Evolutionary conservation across 2,113 vertebrate species (phyloP).

Genomic region (Ochotona curzoniae): DNA sequence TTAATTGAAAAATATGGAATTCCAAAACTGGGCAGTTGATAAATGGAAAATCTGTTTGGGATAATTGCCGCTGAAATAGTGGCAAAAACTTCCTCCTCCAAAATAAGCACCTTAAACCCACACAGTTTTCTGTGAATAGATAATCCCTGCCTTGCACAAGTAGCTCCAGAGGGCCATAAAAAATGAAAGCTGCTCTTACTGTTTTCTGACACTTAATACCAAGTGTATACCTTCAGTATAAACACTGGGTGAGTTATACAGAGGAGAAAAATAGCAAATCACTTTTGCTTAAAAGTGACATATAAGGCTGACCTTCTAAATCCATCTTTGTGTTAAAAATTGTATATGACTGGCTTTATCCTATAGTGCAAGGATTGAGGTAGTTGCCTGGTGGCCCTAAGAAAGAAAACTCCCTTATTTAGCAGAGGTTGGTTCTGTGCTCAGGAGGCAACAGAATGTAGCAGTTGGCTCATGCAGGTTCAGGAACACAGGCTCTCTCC

Average conservation of each 20-base stretch:
- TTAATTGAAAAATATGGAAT: constrained; percentile 3
- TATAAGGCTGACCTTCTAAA: constrained; percentile 5
- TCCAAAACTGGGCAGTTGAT: background rate
- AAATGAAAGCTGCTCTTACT: background rate
- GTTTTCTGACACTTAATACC: constrained; percentile 21
- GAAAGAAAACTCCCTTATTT: background rate
- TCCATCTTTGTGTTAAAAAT: background rate
- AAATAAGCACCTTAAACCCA: background rate
- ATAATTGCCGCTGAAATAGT: background rate
- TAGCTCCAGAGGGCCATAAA: constrained; percentile 5
- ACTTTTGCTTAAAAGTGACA: constrained; percentile 35
- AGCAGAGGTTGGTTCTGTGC: background rate
- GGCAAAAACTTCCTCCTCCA: background rate
- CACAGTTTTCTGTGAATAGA: background rate
- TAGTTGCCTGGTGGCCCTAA: background rate
- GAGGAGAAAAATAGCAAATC: background rate
- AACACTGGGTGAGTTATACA: constrained; percentile 1
- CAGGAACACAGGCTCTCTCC: background rate
- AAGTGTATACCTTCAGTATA: background rate
- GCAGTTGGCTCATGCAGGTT: background rate
- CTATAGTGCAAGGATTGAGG: background rate
- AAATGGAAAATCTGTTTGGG: constrained; percentile 23
- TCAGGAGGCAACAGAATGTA: background rate
- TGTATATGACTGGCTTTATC: background rate
- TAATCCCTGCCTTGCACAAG: background rate